phyloP scores from a whole-genome alignment of 2,888 invertebrate genomes.

The Drosophila nigricruria region DNA sequence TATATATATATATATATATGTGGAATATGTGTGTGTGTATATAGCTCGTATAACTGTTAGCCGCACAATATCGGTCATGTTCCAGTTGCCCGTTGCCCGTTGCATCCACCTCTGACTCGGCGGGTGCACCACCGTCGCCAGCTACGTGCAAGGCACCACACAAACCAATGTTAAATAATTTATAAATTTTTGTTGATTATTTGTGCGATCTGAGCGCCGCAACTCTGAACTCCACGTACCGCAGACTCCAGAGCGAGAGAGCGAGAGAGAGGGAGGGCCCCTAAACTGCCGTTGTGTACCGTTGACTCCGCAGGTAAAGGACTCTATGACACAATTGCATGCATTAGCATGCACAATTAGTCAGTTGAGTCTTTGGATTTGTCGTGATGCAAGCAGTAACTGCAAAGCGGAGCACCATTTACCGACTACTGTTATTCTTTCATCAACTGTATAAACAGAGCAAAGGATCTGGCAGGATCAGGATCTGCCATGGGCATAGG shows the following conservation, averaged over 20 bases:
- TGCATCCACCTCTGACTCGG: constrained; percentile 76
- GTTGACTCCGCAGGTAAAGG: constrained; percentile 69
- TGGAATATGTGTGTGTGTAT: constrained; percentile 6
- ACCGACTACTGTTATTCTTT: constrained; percentile 67
- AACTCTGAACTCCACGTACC: constrained; percentile 57
- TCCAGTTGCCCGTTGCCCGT: constrained; percentile 66
- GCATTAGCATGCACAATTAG: constrained; percentile 80
- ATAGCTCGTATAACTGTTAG: constrained; percentile 68
- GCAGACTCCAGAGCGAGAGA: neutral
- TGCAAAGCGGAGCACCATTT: constrained; percentile 38
- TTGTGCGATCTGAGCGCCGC: constrained; percentile 29
- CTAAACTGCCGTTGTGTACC: constrained; percentile 39
- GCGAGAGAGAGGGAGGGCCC: constrained; percentile 2
- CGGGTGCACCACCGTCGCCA: constrained; percentile 58
- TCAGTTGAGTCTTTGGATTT: constrained; percentile 46
- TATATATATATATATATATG: constrained; percentile 10
- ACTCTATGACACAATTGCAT: constrained; percentile 76
- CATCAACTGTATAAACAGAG: constrained; percentile 65
- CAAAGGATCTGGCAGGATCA: constrained; percentile 10
- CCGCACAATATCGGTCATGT: constrained; percentile 79
- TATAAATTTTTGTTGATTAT: constrained; percentile 65
- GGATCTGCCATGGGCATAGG: too few species aligned
- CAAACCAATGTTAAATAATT: constrained; percentile 73
- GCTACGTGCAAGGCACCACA: constrained; percentile 44
- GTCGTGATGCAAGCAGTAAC: constrained; percentile 55